A percentile compares a stretch with the other conserved stretches of the same genome.
These are phyloP conservation scores for Chrysina gloriosa DNA, from an alignment of 2,888 invertebrate species.

Conservation along the genomic window DNA sequence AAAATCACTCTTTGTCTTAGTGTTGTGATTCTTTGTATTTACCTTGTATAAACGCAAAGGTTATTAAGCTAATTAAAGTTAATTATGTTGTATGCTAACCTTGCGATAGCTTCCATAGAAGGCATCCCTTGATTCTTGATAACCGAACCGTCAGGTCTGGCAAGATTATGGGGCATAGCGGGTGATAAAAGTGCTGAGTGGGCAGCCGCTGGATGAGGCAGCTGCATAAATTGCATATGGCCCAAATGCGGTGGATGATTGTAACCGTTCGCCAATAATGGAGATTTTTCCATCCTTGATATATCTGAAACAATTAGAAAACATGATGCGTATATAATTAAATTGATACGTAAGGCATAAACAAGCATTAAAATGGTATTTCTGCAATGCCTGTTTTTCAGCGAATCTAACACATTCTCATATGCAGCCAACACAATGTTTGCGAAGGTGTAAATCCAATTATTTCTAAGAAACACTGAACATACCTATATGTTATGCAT, in stretches of 20 bases:
- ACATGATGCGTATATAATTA: background rate
- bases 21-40: background rate
- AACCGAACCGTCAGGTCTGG: constrained; percentile 84
- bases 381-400: no score
- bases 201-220: constrained; percentile 79
- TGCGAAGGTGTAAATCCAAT: no score
- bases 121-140: constrained; percentile 87
- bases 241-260: constrained; percentile 92
- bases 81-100: constrained; percentile 67
- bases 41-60: background rate
- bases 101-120: constrained; percentile 90
- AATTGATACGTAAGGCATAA: no score
- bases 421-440: no score
- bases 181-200: constrained; percentile 88
- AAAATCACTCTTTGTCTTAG: no score
- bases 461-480: no score
- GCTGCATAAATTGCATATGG: constrained; percentile 95
- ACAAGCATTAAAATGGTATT: no score
- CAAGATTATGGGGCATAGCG: constrained; percentile 87
- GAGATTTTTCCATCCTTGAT: constrained; percentile 91
- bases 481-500: no score
- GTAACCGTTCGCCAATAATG: constrained; percentile 91
- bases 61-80: background rate
- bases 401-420: no score
- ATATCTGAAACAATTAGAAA: constrained; percentile 73